These are phyloP conservation scores for Pemphredon lugubris DNA, from an alignment of 2,888 invertebrate species.

Conservation along the genomic window DNA sequence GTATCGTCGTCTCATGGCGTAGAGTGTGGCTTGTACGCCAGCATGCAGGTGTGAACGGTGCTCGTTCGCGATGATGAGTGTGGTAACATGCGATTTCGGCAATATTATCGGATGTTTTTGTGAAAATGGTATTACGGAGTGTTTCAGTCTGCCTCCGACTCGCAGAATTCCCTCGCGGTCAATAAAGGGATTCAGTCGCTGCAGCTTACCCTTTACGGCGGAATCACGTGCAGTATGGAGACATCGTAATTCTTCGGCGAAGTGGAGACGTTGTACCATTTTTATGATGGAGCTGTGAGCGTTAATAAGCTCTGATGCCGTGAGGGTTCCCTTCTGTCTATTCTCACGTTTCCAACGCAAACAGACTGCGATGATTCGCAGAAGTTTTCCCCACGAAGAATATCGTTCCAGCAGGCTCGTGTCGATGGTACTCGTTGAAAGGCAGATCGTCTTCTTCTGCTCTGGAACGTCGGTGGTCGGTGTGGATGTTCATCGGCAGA, in stretches of 20 bases:
- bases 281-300: not conserved
- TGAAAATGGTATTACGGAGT: not conserved
- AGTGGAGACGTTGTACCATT: not conserved
- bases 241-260: not conserved
- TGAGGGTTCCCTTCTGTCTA: not conserved
- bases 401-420: not conserved
- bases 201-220: not conserved
- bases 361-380: constrained; percentile 4
- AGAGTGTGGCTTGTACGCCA: not conserved
- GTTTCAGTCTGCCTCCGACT: constrained; percentile 8
- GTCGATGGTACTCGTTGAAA: not conserved
- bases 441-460: not conserved
- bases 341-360: not conserved
- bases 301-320: not conserved
- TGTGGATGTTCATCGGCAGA: no score
- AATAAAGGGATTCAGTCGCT: constrained; percentile 12
- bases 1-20: not conserved
- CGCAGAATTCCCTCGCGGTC: constrained; percentile 6
- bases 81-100: not conserved
- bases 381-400: not conserved
- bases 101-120: constrained; percentile 16
- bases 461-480: not conserved
- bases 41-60: constrained; percentile 8
- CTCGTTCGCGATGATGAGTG: not conserved
- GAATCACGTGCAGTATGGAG: not conserved